A percentile compares a stretch with the other conserved stretches of the same genome.
Evolutionary conservation across 1,140 invertebrate species (phyloP).

Genomic region (Thrips palmi): DNA sequence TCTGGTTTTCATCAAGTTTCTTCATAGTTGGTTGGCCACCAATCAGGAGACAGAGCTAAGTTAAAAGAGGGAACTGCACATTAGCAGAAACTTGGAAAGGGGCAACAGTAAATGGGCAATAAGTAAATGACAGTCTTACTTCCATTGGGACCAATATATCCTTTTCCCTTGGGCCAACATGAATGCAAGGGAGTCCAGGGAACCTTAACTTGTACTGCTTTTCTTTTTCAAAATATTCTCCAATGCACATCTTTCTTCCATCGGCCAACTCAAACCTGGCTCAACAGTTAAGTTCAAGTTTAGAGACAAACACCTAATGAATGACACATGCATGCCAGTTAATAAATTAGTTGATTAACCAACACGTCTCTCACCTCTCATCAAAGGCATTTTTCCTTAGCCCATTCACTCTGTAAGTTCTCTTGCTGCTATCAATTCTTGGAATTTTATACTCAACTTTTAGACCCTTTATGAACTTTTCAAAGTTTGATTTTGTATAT

Average conservation of each 20-base stretch:
- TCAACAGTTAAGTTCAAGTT: no score
- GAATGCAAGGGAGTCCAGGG: conserved; percentile 37
- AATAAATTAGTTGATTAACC: background rate
- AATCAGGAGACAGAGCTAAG: conserved; percentile 33
- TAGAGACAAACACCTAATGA: no score
- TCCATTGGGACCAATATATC: conserved; percentile 37
- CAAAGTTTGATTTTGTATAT: conserved; percentile 10
- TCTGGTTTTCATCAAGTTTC: conserved; percentile 35
- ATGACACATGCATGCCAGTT: background rate
- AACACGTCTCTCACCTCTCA: conserved; percentile 10
- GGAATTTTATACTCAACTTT: conserved; percentile 30
- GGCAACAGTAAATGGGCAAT: background rate
- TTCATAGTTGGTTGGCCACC: conserved; percentile 35
- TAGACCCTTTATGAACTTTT: conserved; percentile 17
- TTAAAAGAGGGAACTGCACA: conserved; percentile 10
- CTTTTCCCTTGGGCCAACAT: conserved; percentile 32
- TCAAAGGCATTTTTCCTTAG: conserved; percentile 21
- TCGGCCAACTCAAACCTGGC: conserved; percentile 14
- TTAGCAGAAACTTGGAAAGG: background rate
- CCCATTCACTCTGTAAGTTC: conserved; percentile 31
- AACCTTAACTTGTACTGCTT: conserved; percentile 29
- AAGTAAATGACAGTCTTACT: conserved; percentile 14
- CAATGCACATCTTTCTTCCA: conserved; percentile 23
- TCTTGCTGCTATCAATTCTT: conserved; percentile 19
- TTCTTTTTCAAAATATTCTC: conserved; percentile 27